A percentile compares a stretch with the other conserved stretches of the same genome.
These are phyloP conservation scores for Chionoecetes opilio DNA, from an alignment of 1,140 invertebrate species.

Conservation along the genomic window DNA sequence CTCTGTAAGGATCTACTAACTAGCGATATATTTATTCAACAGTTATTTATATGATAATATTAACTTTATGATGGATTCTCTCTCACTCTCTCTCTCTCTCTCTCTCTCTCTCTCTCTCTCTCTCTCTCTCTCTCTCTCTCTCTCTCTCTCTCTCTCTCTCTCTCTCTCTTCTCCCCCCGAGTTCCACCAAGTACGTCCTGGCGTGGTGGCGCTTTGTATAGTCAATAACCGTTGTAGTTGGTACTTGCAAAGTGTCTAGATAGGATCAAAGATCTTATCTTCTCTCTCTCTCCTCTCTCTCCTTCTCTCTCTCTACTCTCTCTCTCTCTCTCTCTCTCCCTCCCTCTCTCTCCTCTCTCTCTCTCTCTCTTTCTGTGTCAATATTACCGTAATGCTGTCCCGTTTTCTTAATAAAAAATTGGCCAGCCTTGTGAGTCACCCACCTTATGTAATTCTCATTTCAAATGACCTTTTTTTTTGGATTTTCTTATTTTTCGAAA, in stretches of 20 bases:
- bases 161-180: no score
- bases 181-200: no score
- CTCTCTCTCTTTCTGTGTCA: background rate
- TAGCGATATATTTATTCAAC: background rate
- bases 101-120: slow-evolving; percentile 11
- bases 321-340: slow-evolving; percentile 10
- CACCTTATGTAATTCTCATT: no score
- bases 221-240: no score
- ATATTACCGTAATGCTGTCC: no score
- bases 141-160: background rate
- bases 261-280: no score
- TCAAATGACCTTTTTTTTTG: no score
- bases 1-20: background rate
- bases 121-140: slow-evolving; percentile 27
- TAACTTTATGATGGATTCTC: background rate
- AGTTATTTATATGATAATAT: background rate
- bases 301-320: slow-evolving; percentile 25
- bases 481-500: no score
- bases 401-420: no score
- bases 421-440: no score
- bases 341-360: slow-evolving; percentile 27
- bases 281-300: background rate
- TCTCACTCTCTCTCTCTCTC: background rate
- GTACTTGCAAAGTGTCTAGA: no score
- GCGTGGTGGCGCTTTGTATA: no score